Percentiles rank a stretch among this genome's conserved stretches.
These are phyloP conservation scores for Microcaecilia unicolor DNA, from an alignment of 2,797 vertebrate genomes.

Conservation along the genomic window DNA sequence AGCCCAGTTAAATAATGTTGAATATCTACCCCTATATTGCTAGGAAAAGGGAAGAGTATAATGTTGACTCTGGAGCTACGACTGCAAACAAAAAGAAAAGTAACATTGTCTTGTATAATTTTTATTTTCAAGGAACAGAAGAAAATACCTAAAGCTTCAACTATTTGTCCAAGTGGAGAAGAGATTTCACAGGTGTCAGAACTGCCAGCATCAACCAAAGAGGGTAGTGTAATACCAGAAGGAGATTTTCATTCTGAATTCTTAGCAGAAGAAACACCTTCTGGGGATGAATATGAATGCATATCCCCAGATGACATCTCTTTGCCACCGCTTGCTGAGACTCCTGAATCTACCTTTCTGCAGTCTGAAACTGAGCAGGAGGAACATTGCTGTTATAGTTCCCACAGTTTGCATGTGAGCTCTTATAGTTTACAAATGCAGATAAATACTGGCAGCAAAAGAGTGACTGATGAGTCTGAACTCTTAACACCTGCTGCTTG, in stretches of 20 bases:
- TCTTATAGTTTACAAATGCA: constrained; percentile 49
- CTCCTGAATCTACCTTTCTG: constrained; percentile 68
- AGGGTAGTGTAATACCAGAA: constrained; percentile 21
- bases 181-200: constrained; percentile 32
- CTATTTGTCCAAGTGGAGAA: constrained; percentile 34
- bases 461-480: constrained; percentile 14
- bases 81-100: too few relatives aligned
- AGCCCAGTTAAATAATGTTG: too few relatives aligned
- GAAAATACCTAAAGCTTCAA: constrained; percentile 16
- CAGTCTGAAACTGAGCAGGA: constrained; percentile 73
- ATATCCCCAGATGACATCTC: constrained; percentile 83
- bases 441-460: constrained; percentile 29
- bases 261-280: constrained; percentile 57
- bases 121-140: constrained; percentile 33
- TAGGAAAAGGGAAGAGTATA: too few relatives aligned
- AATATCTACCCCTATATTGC: too few relatives aligned
- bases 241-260: constrained; percentile 50
- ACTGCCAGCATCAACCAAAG: constrained; percentile 27
- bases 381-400: constrained; percentile 54
- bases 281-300: constrained; percentile 79
- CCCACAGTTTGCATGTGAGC: constrained; percentile 46
- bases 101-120: neutral
- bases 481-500: constrained; percentile 40
- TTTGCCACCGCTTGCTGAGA: constrained; percentile 79
- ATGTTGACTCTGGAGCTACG: too few relatives aligned